Conservation (phyloP, 2,888 invertebrate genomes). For the Adelognathus sp. region DNA sequence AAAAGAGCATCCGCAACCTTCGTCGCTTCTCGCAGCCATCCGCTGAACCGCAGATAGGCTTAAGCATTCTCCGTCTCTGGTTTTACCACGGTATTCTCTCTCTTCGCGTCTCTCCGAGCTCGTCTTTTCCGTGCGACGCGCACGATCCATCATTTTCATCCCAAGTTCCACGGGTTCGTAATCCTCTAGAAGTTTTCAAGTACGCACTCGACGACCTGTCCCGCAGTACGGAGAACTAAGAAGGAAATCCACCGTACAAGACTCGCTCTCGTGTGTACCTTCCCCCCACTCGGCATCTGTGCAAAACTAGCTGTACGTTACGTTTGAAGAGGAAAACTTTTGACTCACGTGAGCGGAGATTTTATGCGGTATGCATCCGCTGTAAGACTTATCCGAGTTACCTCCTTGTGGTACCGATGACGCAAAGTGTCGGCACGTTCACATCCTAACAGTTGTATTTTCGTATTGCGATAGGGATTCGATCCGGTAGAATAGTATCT, state of each 20-base stretch:
- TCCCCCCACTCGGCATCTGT: conserved; percentile 16
- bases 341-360: conserved; percentile 5
- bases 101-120: not conserved
- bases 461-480: not conserved
- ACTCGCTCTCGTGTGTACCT: not conserved
- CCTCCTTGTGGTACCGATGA: not conserved
- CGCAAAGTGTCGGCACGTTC: not conserved
- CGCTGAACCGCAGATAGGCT: not conserved
- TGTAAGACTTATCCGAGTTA: conserved; percentile 2
- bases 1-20: not conserved
- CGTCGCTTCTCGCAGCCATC: conserved; percentile 2
- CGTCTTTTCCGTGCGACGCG: conserved; percentile 20
- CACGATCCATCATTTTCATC: conserved; percentile 53
- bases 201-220: conserved; percentile 31
- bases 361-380: conserved; percentile 9
- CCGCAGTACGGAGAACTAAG: conserved; percentile 12
- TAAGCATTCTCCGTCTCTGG: conserved; percentile 8
- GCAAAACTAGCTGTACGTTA: conserved; percentile 41
- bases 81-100: conserved; percentile 8
- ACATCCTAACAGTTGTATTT: too few species aligned
- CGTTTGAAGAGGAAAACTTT: conserved; percentile 29
- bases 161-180: conserved; percentile 43
- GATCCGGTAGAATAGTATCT: too few species aligned
- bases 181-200: conserved; percentile 39
- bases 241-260: conserved; percentile 16